phyloP scores from a whole-genome alignment of 2,888 invertebrate species.

The Drosophila robusta region DNA sequence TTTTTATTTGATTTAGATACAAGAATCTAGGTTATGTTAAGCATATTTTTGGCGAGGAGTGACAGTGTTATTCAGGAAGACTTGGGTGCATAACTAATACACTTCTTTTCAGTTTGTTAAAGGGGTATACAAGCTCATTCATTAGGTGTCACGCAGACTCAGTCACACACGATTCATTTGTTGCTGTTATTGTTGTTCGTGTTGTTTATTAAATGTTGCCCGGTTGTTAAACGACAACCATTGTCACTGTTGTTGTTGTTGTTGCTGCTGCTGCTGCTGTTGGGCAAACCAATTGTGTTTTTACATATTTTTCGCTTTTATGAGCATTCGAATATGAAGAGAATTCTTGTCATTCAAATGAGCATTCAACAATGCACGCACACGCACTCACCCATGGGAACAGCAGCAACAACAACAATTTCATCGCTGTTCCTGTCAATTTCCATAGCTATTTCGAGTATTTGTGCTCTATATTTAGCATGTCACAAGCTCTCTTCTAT shows the following conservation, averaged over 20 bases:
- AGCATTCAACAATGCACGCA: slow-evolving; percentile 64
- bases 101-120: background rate
- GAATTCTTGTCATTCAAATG: slow-evolving; percentile 71
- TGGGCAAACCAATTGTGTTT: slow-evolving; percentile 64
- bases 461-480: slow-evolving; percentile 62
- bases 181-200: slow-evolving; percentile 25
- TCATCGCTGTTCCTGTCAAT: slow-evolving; percentile 51
- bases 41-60: too few species aligned
- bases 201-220: slow-evolving; percentile 63
- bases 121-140: slow-evolving; percentile 27
- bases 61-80: too few species aligned
- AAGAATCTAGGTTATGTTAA: too few species aligned
- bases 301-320: slow-evolving; percentile 52
- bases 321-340: slow-evolving; percentile 26
- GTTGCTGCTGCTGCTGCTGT: slow-evolving; percentile 14
- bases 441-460: slow-evolving; percentile 38
- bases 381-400: slow-evolving; percentile 42
- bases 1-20: too few species aligned
- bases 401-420: slow-evolving; percentile 20
- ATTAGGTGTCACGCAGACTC: slow-evolving; percentile 46
- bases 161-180: slow-evolving; percentile 15
- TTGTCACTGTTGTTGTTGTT: slow-evolving; percentile 27
- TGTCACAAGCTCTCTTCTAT: slow-evolving; percentile 41
- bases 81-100: too few species aligned
- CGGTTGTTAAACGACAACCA: slow-evolving; percentile 48